Percentiles rank a stretch among this genome's conserved stretches.
These are phyloP conservation scores for Rhinoptilus africanus DNA, from an alignment of 2,113 vertebrate species.

Conservation along the genomic window DNA sequence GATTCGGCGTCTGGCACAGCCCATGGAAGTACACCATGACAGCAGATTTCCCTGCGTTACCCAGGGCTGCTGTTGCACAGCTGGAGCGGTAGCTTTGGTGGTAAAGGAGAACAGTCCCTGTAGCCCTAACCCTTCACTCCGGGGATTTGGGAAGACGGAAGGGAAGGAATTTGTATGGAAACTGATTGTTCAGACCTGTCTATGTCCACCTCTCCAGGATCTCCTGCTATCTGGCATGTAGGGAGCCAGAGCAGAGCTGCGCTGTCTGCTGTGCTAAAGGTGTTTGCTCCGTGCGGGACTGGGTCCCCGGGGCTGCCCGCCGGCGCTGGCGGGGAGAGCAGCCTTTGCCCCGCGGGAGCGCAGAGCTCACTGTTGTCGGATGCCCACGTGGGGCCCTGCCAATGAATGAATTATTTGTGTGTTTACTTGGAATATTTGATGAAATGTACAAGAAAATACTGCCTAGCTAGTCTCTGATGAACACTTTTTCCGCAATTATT, in stretches of 20 bases:
- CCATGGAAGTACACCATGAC: accelerated
- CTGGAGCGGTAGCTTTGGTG: neutral
- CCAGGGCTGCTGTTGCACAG: neutral
- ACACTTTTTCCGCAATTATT: neutral
- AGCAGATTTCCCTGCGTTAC: accelerated
- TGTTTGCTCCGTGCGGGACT: neutral
- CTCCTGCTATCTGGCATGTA: neutral
- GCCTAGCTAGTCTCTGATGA: neutral
- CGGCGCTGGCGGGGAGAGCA: neutral
- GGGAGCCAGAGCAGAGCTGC: neutral
- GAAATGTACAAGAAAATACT: neutral
- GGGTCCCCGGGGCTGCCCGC: neutral
- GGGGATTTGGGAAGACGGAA: neutral
- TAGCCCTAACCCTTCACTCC: neutral
- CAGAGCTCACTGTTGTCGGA: neutral
- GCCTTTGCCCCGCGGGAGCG: neutral
- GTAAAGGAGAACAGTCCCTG: neutral
- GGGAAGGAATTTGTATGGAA: neutral
- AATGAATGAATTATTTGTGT: neutral
- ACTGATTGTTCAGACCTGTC: neutral
- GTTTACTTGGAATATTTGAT: constrained; percentile 1
- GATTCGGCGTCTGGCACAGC: neutral
- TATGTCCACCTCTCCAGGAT: neutral
- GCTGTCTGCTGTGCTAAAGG: neutral
- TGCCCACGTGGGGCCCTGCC: neutral